These are phyloP conservation scores for Cabera pusaria DNA, from an alignment of 2,888 invertebrate genomes.

Conservation along the genomic window DNA sequence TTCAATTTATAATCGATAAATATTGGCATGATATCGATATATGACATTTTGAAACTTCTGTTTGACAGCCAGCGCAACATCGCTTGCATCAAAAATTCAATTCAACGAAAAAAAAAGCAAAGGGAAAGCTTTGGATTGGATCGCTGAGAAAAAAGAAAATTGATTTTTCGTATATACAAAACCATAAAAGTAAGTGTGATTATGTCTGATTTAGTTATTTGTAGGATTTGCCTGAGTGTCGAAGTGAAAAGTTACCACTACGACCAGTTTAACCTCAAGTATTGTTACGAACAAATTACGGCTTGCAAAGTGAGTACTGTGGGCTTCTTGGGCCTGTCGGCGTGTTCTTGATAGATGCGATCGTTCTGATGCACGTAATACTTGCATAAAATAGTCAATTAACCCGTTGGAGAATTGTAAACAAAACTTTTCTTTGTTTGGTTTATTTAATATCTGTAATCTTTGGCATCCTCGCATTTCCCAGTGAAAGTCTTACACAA, in stretches of 20 bases:
- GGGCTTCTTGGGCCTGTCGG: slow-evolving; percentile 9
- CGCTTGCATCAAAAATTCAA: slow-evolving; percentile 1
- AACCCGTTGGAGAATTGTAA: no score
- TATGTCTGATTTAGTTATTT: slow-evolving; percentile 48
- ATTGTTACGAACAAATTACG: slow-evolving; percentile 54
- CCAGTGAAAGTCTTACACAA: slow-evolving; percentile 10
- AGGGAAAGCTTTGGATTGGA: slow-evolving; percentile 17
- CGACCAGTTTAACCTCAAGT: slow-evolving; percentile 45
- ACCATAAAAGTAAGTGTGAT: slow-evolving; percentile 22
- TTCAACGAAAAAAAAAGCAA: slow-evolving; percentile 7
- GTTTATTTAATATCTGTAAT: not conserved
- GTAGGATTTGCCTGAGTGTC: slow-evolving; percentile 49
- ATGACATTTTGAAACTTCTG: not conserved
- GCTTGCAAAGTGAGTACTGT: slow-evolving; percentile 48
- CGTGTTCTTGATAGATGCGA: slow-evolving; percentile 10
- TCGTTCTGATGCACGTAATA: slow-evolving; percentile 4
- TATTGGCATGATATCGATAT: not conserved
- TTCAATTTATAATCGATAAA: no score
- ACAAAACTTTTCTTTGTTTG: slow-evolving; percentile 14
- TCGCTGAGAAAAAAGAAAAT: slow-evolving; percentile 21
- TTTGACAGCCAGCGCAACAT: slow-evolving; percentile 2
- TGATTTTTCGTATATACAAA: slow-evolving; percentile 23
- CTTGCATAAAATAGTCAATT: no score
- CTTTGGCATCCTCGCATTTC: not conserved
- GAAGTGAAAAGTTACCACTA: slow-evolving; percentile 49